These are phyloP conservation scores for Rhea pennata DNA, from an alignment of 2,113 vertebrate species.

Conservation along the genomic window DNA sequence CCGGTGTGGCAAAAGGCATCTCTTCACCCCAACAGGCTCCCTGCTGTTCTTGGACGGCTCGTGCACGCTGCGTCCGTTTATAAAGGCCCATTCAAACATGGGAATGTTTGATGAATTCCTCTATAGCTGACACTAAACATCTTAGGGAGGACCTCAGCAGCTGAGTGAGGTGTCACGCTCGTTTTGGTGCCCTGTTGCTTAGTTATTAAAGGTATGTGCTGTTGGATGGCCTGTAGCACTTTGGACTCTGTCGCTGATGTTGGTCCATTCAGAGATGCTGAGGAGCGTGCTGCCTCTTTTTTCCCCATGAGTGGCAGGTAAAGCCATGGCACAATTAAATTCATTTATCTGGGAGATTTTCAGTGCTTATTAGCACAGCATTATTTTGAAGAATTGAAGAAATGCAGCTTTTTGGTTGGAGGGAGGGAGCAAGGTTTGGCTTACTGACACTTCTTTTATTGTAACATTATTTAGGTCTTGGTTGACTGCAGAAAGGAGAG, in stretches of 20 bases:
- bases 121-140: neutral
- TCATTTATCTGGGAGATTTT: conserved; percentile 15
- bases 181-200: rapidly evolving
- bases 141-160: neutral
- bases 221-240: neutral
- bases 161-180: neutral
- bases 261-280: rapidly evolving
- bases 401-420: neutral
- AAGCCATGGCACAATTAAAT: neutral
- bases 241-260: neutral
- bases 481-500: neutral
- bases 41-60: neutral
- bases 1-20: neutral
- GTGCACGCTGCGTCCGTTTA: neutral
- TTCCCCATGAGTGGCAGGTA: neutral
- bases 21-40: neutral
- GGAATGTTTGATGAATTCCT: neutral
- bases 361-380: neutral
- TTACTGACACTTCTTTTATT: conserved; percentile 42
- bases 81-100: neutral
- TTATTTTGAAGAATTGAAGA: neutral
- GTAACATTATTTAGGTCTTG: neutral
- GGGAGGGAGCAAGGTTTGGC: neutral
- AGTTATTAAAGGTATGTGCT: neutral
- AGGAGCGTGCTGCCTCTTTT: neutral